Evolutionary conservation across 2,888 invertebrate genomes (phyloP).

Genomic region (Microplitis deprimator): DNA sequence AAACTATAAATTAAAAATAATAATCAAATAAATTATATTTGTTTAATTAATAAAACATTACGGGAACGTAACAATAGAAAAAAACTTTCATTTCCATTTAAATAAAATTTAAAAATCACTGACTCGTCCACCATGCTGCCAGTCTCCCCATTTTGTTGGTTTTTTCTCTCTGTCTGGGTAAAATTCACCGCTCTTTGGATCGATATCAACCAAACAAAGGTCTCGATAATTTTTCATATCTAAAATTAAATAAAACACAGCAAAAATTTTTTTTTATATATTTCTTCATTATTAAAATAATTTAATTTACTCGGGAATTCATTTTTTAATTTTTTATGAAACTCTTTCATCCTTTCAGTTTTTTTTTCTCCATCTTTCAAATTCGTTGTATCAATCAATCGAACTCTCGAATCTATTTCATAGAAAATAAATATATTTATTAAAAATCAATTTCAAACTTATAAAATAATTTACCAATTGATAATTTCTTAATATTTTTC

Average conservation of each 20-base stretch:
- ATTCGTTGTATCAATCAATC: conserved; percentile 21
- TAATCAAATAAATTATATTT: too few species aligned
- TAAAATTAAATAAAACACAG: background rate
- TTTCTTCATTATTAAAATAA: background rate
- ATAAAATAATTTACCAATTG: background rate
- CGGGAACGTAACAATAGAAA: conserved; percentile 14
- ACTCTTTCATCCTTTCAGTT: conserved; percentile 60
- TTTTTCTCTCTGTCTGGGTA: conserved; percentile 59
- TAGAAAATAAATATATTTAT: conserved; percentile 7
- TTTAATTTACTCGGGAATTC: conserved; percentile 40
- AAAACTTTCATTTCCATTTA: conserved; percentile 33
- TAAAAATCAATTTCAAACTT: background rate
- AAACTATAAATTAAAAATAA: too few species aligned
- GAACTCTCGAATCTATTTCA: conserved; percentile 27
- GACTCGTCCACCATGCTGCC: conserved; percentile 64
- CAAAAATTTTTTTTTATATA: background rate
- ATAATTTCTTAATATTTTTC: background rate
- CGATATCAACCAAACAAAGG: conserved; percentile 58
- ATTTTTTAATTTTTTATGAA: conserved; percentile 59
- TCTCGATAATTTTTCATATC: conserved; percentile 45
- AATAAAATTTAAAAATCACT: conserved; percentile 60
- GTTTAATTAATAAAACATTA: too few species aligned
- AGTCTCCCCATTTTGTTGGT: conserved; percentile 67
- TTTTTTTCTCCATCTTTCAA: conserved; percentile 41
- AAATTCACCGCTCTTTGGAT: conserved; percentile 59